Evolutionary conservation across 1,140 invertebrate genomes (phyloP), one percentile per base, ranked within the genome.

Genomic region (Muscidifurax raptorellus): DNA sequence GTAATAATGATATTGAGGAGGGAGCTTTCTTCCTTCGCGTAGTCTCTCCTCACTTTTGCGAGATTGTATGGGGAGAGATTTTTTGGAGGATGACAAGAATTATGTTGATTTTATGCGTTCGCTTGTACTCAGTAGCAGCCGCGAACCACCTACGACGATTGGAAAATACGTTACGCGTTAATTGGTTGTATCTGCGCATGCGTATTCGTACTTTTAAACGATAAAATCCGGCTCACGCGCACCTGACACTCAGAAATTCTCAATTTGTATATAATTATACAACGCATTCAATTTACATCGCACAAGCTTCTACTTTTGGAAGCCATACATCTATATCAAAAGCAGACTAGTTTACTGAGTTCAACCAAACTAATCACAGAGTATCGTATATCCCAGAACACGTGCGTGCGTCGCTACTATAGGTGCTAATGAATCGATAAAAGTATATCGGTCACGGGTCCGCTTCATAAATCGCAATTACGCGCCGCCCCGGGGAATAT

Each of bases 401-500:
- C 74, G 40, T 40, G 36, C 44, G 40, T 18, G 12, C 6, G 27
- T 15, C 79, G 44, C n/a, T 32, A 2, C 40, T 32, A 27, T 32
- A 25, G 30, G 32, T 28, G 78, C 86, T 89, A 90, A 90, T 89
- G 88, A 90, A 90, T 88, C 86, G 86, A 89, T 89, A 87, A 89
- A 88, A 86, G 87, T 87, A 86, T 89, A 89, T 89, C 86, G 81
- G 81, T 66, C 59, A 82, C 67, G 82, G 66, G 82, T 79, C 74
- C 80, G 84, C 83, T 87, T 87, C 88, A 90, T 90, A 90, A 90
- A 90, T 90, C 86, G 89, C 86, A 90, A 90, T 90, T 87, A 28
- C 28, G 80, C 80, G 77, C 83, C 80, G 77, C 83, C 44, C 69
- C 85, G 83, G 72, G n/a, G 82, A 69, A 86, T 86, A 87, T 88